A percentile compares a stretch with the other conserved stretches of the same genome.
phyloP scores from a whole-genome alignment of 1,140 invertebrate genomes.

The Pachypeltis micranthus region DNA sequence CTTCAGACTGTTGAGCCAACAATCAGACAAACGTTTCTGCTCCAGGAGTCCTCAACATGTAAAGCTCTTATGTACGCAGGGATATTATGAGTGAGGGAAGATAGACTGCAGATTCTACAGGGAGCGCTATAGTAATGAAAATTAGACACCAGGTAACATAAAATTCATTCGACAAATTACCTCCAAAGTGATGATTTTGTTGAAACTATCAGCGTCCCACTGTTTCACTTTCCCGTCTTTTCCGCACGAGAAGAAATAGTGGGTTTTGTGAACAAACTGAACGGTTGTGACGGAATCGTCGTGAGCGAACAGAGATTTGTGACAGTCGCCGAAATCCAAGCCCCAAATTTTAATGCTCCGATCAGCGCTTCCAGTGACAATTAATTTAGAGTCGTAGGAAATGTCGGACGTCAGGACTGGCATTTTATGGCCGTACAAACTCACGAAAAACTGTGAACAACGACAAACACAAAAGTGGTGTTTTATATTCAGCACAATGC shows the following conservation, averaged over 20 bases:
- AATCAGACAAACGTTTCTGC: too few species aligned
- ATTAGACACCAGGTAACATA: too few species aligned
- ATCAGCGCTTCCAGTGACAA: slow-evolving; percentile 90
- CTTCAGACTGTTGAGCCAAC: too few species aligned
- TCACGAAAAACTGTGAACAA: slow-evolving; percentile 74
- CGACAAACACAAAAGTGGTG: background rate
- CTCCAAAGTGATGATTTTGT: slow-evolving; percentile 80
- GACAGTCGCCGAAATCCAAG: slow-evolving; percentile 95
- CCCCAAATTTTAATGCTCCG: slow-evolving; percentile 97
- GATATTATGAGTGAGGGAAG: too few species aligned
- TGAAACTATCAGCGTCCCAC: slow-evolving; percentile 92
- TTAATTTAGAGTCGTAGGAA: slow-evolving; percentile 75
- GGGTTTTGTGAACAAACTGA: slow-evolving; percentile 79
- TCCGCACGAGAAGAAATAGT: slow-evolving; percentile 84
- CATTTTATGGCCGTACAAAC: slow-evolving; percentile 92
- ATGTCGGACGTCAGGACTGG: slow-evolving; percentile 92
- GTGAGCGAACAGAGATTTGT: slow-evolving; percentile 78
- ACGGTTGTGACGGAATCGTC: slow-evolving; percentile 86
- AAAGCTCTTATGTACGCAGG: too few species aligned
- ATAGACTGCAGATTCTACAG: too few species aligned
- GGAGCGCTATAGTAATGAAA: too few species aligned
- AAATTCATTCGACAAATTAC: too few species aligned
- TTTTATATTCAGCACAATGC: too few species aligned
- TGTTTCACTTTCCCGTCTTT: slow-evolving; percentile 91
- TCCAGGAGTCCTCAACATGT: too few species aligned